Evolutionary conservation across 2,113 vertebrate species (phyloP).

Genomic region (Eleginops maclovinus): DNA sequence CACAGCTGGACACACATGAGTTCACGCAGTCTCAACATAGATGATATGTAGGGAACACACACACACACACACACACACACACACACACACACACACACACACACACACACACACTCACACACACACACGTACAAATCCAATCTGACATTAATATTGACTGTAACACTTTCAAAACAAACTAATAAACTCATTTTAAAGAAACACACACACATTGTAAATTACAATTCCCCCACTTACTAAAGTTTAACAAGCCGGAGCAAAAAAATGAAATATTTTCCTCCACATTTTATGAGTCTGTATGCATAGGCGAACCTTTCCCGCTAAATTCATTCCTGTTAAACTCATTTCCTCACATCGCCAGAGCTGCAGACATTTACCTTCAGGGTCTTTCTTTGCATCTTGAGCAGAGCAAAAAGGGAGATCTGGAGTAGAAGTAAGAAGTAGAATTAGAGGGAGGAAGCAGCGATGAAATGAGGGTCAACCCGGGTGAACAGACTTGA

Average conservation of each 20-base stretch:
- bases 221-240: neutral
- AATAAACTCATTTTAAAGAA: neutral
- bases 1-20: slow-evolving; percentile 63
- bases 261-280: neutral
- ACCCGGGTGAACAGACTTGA: slow-evolving; percentile 31
- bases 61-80: slow-evolving; percentile 8
- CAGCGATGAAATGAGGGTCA: slow-evolving; percentile 9
- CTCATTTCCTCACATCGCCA: slow-evolving; percentile 36
- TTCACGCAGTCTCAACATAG: slow-evolving; percentile 42
- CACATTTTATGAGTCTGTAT: slow-evolving; percentile 16
- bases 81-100: slow-evolving; percentile 11
- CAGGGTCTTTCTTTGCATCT: neutral
- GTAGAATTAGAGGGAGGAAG: neutral
- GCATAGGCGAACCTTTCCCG: slow-evolving; percentile 25
- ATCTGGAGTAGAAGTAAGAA: slow-evolving; percentile 16
- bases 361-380: slow-evolving; percentile 13
- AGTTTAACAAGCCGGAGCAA: slow-evolving; percentile 28
- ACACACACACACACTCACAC: neutral
- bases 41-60: slow-evolving; percentile 20
- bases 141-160: neutral
- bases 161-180: neutral
- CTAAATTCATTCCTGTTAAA: slow-evolving; percentile 40
- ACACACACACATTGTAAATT: neutral
- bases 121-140: neutral
- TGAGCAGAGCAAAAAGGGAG: neutral